Evolutionary conservation across 2,888 invertebrate genomes (phyloP), one percentile per base, ranked within the genome.

Genomic region (Folsomia candida): DNA sequence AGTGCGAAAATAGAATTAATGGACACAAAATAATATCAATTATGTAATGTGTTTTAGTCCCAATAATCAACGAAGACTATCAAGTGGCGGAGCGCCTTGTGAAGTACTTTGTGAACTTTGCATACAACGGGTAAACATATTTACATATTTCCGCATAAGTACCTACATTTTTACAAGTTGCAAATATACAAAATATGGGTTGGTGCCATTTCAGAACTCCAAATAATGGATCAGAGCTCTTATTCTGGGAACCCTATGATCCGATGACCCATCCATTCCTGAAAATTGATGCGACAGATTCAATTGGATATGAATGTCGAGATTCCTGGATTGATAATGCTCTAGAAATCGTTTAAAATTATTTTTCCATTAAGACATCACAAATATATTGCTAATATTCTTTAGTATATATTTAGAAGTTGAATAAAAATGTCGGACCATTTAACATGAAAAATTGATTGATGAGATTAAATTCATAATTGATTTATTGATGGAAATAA

Each of bases 181-280:
- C 51, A 47, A 22, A 9, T 57, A 57, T 22, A n/a, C 27, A 2
- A 63, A 24, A 51, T 47, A 51, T 67, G 20, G 20, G 2, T 18
- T 73, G 76, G 2, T 70, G 73, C 70, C 76, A 73, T 0, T 73
- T 73, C 67, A 72, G 70, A 14, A 66, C 68, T n/a, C 61, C 71
- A 20, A 51, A 70, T n/a, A n/a, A n/a, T n/a, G n/a, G n/a, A n/a
- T n/a, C n/a, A n/a, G n/a, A n/a, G n/a, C n/a, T 69, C n/a, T 62
- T 25, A 61, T 72, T 60, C 25, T 14, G 22, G 70, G 74, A 54
- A 67, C 67, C 51, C 51, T 74, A 62, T 60, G 51, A 66, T 68
- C 69, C 61, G 62, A 66, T 51, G 51, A 67, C 25, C 20, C 76
- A 76, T 62, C 58, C 37, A 4, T 76, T 72, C 37, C 62, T 73